A percentile compares a stretch with the other conserved stretches of the same genome.
These are phyloP conservation scores for Baronia brevicornis DNA, from an alignment of 2,888 invertebrate species.

Conservation along the genomic window DNA sequence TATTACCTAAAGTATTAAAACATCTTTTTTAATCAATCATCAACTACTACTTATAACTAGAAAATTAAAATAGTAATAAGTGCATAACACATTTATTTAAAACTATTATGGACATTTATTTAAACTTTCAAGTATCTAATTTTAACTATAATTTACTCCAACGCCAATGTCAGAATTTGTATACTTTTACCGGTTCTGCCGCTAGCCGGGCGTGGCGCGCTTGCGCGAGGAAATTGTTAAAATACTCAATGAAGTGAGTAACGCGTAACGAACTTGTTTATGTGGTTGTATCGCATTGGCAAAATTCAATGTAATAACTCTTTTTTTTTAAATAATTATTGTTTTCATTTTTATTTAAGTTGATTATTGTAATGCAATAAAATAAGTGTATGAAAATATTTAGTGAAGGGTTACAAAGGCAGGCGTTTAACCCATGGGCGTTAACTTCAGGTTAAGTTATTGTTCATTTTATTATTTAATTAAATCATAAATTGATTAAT, in stretches of 20 bases:
- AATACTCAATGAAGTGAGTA: conserved; percentile 55
- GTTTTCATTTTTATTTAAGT: conserved; percentile 4
- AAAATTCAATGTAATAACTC: too few relatives aligned
- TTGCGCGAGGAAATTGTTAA: conserved; percentile 46
- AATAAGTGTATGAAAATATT: conserved; percentile 26
- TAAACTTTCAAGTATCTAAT: too few relatives aligned
- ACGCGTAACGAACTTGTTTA: conserved; percentile 52
- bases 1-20: too few relatives aligned
- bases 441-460: conserved; percentile 63
- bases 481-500: conserved; percentile 20
- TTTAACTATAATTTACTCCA: too few relatives aligned
- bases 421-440: conserved; percentile 66
- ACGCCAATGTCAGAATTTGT: too few relatives aligned
- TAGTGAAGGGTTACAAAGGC: conserved; percentile 31
- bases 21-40: too few relatives aligned
- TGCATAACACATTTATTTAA: too few relatives aligned
- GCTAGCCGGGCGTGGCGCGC: conserved; percentile 68
- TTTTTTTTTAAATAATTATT: conserved; percentile 29
- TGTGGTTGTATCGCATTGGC: too few relatives aligned
- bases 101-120: too few relatives aligned
- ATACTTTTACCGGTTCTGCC: conserved; percentile 4
- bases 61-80: too few relatives aligned
- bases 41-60: too few relatives aligned
- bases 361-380: conserved; percentile 27
- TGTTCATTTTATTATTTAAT: conserved; percentile 61